Evolutionary conservation across 2,113 vertebrate species (phyloP), one percentile per base, ranked within the genome.

Genomic region (Phainopepla nitens): DNA sequence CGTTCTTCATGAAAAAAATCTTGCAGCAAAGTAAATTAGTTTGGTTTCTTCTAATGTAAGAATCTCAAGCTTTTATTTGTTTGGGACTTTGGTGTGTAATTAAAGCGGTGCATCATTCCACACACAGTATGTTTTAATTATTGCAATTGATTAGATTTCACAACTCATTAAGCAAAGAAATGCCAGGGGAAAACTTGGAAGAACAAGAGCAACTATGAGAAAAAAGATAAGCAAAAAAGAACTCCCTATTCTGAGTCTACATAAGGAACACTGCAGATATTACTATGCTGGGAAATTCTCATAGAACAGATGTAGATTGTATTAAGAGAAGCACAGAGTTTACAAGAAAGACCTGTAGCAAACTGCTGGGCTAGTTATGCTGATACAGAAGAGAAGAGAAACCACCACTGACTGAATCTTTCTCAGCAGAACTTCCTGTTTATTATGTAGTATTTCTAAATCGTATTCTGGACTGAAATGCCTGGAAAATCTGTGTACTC

Each of bases 111-210:
- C 58, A 90, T 81, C 68, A 83, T 75, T 87, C 69, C 69, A 83
- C 90, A 82, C 23, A 71, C 11, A 57, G 47, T 69, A 58, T 58
- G 62, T 83, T 93, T 92, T 93, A 94, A 90, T 95, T 93, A 77
- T 73, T 90, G 44, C 65, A 90, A 68, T 24, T 87, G 60, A 91
- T 83, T 91, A 64, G 77, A 95, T 89, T 89, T 96, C 84, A 70
- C 86, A 91, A 87, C 65, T 82, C 69, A 60, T 92, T 92, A 90
- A 75, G 76, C 54, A 87, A 81, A 77, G 56, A 35, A 77, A 53
- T 75, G 60, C 35, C 68, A 71, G 44, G 47, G 71, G 62, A 81
- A 85, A 66, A 36, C 29, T 66, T 21, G 20, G 29, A 90, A 89
- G 47, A 94, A 39, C 10, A 73, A 65, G 5, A 78, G 35, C 25